phyloP scores from a whole-genome alignment of 37 sponge, comb jelly and placozoan genomes.

The Halisarca cf. caerulea region DNA sequence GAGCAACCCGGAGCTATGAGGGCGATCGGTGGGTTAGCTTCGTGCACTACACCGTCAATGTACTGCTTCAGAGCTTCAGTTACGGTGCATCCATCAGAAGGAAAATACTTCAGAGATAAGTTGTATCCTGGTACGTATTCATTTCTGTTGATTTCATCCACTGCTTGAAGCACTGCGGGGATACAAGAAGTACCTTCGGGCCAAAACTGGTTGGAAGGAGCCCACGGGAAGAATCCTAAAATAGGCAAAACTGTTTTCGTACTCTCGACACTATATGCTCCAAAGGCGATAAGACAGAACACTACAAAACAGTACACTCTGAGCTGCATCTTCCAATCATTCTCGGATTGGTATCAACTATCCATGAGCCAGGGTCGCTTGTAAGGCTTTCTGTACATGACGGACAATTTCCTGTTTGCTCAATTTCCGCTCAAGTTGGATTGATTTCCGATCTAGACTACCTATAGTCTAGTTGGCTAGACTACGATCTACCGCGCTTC shows the following conservation, averaged over 20 bases:
- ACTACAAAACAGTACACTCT: no score
- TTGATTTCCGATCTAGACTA: no score
- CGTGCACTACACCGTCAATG: not conserved
- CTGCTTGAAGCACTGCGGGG: constrained; percentile 7
- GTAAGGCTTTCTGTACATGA: no score
- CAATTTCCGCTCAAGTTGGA: no score
- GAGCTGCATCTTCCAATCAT: no score
- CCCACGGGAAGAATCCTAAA: not conserved
- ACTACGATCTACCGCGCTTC: no score
- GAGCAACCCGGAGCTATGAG: constrained; percentile 24
- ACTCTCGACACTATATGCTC: not conserved
- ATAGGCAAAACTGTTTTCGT: not conserved
- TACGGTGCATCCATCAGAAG: not conserved
- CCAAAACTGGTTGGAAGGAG: not conserved
- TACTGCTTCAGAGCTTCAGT: not conserved
- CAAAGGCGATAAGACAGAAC: not conserved
- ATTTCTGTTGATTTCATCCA: not conserved
- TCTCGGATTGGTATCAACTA: no score
- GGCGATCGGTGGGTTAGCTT: not conserved
- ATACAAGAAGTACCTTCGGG: not conserved
- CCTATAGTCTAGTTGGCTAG: no score
- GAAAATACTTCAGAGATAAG: not conserved
- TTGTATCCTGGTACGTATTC: not conserved
- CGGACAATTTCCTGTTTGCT: no score
- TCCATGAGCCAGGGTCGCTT: no score